Percentiles rank a stretch among this genome's conserved stretches.
phyloP scores from a whole-genome alignment of 2,113 vertebrate genomes.

The Panthera uncia region DNA sequence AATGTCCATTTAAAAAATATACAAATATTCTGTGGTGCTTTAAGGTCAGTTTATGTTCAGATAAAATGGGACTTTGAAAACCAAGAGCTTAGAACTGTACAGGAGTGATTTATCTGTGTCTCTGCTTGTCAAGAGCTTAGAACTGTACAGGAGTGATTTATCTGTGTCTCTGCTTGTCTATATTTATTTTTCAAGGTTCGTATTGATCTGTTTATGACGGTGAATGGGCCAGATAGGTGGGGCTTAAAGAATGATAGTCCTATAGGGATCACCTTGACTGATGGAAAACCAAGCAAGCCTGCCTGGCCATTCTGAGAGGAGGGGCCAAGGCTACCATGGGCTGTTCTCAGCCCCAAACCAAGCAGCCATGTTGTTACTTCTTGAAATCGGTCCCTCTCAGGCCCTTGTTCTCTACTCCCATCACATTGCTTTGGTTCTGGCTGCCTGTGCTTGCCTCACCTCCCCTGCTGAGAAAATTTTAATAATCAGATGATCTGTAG shows the following conservation, averaged over 20 bases:
- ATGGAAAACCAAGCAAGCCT: neutral
- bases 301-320: neutral
- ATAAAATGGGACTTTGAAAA: neutral
- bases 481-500: neutral
- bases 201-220: slow-evolving; percentile 38
- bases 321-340: neutral
- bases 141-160: slow-evolving; percentile 54
- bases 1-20: neutral
- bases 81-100: slow-evolving; percentile 5
- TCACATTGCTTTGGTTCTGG: neutral
- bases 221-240: neutral
- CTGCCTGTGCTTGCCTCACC: neutral
- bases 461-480: neutral
- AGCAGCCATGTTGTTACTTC: neutral
- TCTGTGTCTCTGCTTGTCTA: slow-evolving; percentile 64
- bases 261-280: neutral
- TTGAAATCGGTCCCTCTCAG: neutral
- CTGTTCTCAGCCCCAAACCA: neutral
- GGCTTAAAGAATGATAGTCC: neutral
- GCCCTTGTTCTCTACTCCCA: neutral
- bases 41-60: neutral
- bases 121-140: slow-evolving; percentile 48
- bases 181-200: slow-evolving; percentile 7
- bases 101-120: slow-evolving; percentile 55
- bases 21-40: neutral